phyloP scores from a whole-genome alignment of 37 sponge, comb jelly and placozoan species.

The Agelas oroides region DNA sequence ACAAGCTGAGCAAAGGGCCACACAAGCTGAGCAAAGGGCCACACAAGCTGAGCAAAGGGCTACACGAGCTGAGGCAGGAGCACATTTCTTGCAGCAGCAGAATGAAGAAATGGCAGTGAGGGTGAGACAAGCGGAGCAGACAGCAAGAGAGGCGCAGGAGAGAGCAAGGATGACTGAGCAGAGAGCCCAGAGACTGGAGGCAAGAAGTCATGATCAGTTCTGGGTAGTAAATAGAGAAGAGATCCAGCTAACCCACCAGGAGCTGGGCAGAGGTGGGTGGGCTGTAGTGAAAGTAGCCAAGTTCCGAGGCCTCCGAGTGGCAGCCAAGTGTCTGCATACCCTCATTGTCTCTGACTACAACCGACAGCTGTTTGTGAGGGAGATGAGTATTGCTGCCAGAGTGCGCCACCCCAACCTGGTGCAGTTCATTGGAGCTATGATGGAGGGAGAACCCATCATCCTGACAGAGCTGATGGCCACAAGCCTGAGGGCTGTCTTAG shows the following conservation, averaged over 20 bases:
- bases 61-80: no score
- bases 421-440: conserved; percentile 67
- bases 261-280: conserved; percentile 65
- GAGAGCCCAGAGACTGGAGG: no score
- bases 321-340: conserved; percentile 72
- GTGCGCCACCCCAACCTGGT: conserved; percentile 67
- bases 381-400: conserved; percentile 67
- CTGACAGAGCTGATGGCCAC: conserved; percentile 74
- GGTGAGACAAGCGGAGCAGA: no score
- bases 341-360: conserved; percentile 54
- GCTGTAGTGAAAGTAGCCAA: conserved; percentile 51
- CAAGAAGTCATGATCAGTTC: not conserved
- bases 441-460: conserved; percentile 31
- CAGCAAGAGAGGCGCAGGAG: no score
- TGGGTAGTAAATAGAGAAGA: conserved; percentile 54
- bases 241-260: conserved; percentile 15
- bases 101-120: no score
- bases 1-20: no score
- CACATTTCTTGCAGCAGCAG: no score
- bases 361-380: conserved; percentile 49
- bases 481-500: conserved; percentile 35
- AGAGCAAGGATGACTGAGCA: not conserved
- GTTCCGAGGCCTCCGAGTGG: conserved; percentile 72
- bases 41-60: no score
- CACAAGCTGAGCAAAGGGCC: no score